These are phyloP conservation scores for Corythornis vintsioides DNA, from an alignment of 2,113 vertebrate species.

Conservation along the genomic window DNA sequence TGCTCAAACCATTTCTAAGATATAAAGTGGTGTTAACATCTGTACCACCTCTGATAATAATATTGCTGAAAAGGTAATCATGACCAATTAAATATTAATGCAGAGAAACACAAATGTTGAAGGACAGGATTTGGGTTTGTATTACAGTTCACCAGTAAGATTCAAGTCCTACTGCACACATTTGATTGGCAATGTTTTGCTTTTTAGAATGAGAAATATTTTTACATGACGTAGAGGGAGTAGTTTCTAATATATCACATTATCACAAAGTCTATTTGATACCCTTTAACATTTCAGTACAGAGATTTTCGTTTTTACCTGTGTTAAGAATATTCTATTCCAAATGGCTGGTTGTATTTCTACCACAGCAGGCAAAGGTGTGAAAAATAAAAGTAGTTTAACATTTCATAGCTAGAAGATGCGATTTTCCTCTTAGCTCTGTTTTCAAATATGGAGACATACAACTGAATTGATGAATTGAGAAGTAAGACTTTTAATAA, in stretches of 20 bases:
- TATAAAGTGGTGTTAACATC: neutral
- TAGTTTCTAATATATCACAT: neutral
- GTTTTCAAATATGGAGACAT: neutral
- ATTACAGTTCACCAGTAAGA: neutral
- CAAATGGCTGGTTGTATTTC: neutral
- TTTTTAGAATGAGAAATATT: neutral
- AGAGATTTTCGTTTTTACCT: neutral
- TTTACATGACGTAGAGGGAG: neutral
- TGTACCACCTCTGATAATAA: neutral
- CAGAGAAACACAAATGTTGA: neutral
- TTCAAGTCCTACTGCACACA: neutral
- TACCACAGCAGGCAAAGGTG: neutral
- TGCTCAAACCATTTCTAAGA: neutral
- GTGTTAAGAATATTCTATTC: neutral
- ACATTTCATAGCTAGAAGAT: neutral
- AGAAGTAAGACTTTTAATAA: constrained; percentile 5
- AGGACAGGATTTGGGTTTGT: neutral
- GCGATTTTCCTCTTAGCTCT: neutral
- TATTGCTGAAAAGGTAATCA: neutral
- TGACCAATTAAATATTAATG: neutral
- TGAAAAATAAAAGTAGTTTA: neutral
- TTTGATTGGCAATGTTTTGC: neutral
- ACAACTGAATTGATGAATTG: neutral
- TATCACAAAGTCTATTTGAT: neutral
- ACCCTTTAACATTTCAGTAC: neutral